Conservation (phyloP, 2,888 invertebrate genomes). For the Teleogryllus oceanicus region DNA sequence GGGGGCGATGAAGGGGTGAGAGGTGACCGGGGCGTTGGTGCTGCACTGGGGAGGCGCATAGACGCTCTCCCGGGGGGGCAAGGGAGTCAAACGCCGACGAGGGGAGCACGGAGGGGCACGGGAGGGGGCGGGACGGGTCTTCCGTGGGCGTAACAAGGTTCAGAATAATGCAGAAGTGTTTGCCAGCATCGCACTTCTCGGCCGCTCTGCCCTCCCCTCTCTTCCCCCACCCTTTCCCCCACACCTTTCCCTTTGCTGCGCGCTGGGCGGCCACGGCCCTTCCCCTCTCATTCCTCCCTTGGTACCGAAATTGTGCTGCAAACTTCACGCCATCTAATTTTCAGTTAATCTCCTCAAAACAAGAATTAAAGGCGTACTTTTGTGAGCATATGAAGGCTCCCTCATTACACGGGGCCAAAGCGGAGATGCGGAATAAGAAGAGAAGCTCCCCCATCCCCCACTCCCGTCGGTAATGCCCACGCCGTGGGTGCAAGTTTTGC, state of each 20-base stretch:
- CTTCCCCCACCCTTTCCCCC: neutral
- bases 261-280: neutral
- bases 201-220: neutral
- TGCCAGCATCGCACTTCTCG: slow-evolving; percentile 6
- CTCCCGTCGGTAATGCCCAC: neutral
- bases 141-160: neutral
- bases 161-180: slow-evolving; percentile 10
- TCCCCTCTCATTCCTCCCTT: neutral
- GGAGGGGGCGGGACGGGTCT: no score
- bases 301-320: slow-evolving; percentile 9
- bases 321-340: slow-evolving; percentile 52
- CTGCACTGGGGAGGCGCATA: no score
- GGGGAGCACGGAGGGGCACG: no score
- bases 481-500: slow-evolving; percentile 1
- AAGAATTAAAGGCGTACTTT: slow-evolving; percentile 52
- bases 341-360: slow-evolving; percentile 52
- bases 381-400: slow-evolving; percentile 48
- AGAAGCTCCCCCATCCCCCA: neutral
- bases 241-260: no score
- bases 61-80: no score
- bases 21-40: no score
- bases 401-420: slow-evolving; percentile 35
- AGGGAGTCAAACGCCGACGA: no score
- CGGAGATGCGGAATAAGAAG: neutral
- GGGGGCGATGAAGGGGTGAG: no score